A percentile compares a stretch with the other conserved stretches of the same genome.
phyloP scores from a whole-genome alignment of 2,888 invertebrate genomes.

The Drosophila mimetica region DNA sequence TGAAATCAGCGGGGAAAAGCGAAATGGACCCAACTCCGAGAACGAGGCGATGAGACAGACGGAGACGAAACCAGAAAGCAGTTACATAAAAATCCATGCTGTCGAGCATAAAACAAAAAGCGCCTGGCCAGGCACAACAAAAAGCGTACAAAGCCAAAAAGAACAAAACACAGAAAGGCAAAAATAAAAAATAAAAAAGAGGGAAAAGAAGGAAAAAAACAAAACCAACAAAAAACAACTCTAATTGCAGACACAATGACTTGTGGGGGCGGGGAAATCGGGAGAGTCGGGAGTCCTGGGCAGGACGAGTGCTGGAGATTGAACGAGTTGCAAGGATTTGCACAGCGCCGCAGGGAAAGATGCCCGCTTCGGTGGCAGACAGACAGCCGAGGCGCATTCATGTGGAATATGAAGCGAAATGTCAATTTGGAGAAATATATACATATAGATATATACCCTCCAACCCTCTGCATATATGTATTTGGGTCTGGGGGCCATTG shows the following conservation, averaged over 20 bases:
- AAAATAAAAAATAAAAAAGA: slow-evolving; percentile 22
- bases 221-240: slow-evolving; percentile 76
- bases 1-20: slow-evolving; percentile 70
- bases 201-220: slow-evolving; percentile 18
- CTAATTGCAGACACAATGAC: slow-evolving; percentile 78
- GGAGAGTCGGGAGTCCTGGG: slow-evolving; percentile 6
- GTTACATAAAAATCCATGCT: slow-evolving; percentile 77
- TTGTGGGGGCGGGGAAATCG: slow-evolving; percentile 47
- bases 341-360: slow-evolving; percentile 69
- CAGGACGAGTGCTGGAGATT: slow-evolving; percentile 39
- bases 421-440: slow-evolving; percentile 73
- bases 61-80: slow-evolving; percentile 69
- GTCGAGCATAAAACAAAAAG: slow-evolving; percentile 76
- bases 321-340: slow-evolving; percentile 78
- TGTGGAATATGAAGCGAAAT: slow-evolving; percentile 78
- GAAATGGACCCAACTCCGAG: slow-evolving; percentile 49
- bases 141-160: slow-evolving; percentile 50
- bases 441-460: slow-evolving; percentile 18
- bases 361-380: slow-evolving; percentile 52
- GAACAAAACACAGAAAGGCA: slow-evolving; percentile 48
- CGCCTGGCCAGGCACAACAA: slow-evolving; percentile 68
- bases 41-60: slow-evolving; percentile 18
- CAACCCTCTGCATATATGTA: slow-evolving; percentile 5
- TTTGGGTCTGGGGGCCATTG: slow-evolving; percentile 18
- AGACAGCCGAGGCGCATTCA: slow-evolving; percentile 73